These are phyloP conservation scores for Apus apus DNA, from an alignment of 2,113 vertebrate genomes.

Conservation along the genomic window DNA sequence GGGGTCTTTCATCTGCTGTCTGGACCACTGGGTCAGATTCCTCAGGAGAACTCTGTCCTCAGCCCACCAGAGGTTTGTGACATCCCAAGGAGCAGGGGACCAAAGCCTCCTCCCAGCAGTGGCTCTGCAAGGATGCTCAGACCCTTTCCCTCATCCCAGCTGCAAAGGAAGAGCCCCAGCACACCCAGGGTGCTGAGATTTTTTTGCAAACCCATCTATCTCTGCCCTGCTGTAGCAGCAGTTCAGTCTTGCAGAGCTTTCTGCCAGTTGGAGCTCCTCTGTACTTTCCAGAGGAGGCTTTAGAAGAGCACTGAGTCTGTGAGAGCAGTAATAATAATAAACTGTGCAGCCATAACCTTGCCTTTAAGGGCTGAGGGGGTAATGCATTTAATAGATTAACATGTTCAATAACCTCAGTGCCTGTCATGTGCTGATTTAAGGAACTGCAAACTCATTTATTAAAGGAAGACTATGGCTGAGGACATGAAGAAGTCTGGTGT, in stretches of 20 bases:
- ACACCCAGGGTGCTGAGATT: neutral
- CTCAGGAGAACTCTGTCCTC: neutral
- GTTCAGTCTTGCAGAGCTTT: neutral
- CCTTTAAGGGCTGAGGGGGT: neutral
- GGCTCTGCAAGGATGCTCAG: neutral
- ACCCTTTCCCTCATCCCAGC: neutral
- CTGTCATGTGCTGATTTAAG: conserved; percentile 52
- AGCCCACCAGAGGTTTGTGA: neutral
- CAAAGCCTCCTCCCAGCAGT: neutral
- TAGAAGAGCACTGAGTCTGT: conserved; percentile 17
- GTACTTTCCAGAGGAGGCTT: conserved; percentile 6
- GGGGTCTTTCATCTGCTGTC: neutral
- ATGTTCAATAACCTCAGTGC: neutral
- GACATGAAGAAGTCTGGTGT: conserved; percentile 15
- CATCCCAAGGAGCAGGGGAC: fast-evolving
- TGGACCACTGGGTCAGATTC: neutral
- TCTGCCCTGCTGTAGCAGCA: neutral
- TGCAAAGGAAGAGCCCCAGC: neutral
- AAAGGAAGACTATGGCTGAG: neutral
- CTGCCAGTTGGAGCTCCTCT: neutral
- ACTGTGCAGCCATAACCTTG: neutral
- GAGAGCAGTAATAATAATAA: neutral
- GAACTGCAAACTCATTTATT: conserved; percentile 33
- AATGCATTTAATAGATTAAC: conserved; percentile 6
- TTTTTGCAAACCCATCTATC: neutral